These are phyloP conservation scores for Epinephelus fuscoguttatus DNA, from an alignment of 2,113 vertebrate genomes.

Conservation along the genomic window DNA sequence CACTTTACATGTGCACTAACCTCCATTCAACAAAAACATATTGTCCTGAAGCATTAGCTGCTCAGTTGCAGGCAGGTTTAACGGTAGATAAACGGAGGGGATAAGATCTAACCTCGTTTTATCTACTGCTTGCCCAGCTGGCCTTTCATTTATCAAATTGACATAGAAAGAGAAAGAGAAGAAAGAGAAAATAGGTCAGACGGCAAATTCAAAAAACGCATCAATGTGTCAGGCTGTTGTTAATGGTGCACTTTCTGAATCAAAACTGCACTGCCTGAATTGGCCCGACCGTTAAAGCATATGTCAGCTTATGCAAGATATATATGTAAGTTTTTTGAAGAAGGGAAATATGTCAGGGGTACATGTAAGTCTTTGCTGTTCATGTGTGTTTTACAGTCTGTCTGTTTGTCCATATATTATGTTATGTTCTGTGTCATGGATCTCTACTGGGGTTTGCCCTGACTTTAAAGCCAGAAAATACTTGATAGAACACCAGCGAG, in stretches of 20 bases:
- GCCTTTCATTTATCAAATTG: slow-evolving; percentile 65
- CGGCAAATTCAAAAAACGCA: slow-evolving; percentile 20
- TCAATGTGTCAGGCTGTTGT: slow-evolving; percentile 22
- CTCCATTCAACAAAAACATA: slow-evolving; percentile 69
- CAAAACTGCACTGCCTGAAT: slow-evolving; percentile 14
- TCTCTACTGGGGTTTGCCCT: no score
- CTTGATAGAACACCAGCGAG: no score
- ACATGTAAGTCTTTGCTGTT: no score
- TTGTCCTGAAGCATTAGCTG: slow-evolving; percentile 71
- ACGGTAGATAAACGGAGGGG: slow-evolving; percentile 59
- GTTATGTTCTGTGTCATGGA: no score
- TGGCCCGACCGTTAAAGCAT: not conserved
- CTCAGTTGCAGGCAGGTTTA: slow-evolving; percentile 74
- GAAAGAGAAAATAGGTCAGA: slow-evolving; percentile 65
- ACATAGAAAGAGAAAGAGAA: slow-evolving; percentile 28
- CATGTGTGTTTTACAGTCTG: no score
- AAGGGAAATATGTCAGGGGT: no score
- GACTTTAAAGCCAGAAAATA: no score
- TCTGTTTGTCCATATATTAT: no score
- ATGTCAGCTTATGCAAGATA: slow-evolving; percentile 41
- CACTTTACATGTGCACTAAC: slow-evolving; percentile 77
- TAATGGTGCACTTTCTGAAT: slow-evolving; percentile 21
- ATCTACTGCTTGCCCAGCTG: slow-evolving; percentile 29
- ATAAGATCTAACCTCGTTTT: slow-evolving; percentile 83
- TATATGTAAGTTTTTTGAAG: slow-evolving; percentile 11